Evolutionary conservation across 2,113 vertebrate species (phyloP), one percentile per base, ranked within the genome.

Genomic region (Cygnus atratus): DNA sequence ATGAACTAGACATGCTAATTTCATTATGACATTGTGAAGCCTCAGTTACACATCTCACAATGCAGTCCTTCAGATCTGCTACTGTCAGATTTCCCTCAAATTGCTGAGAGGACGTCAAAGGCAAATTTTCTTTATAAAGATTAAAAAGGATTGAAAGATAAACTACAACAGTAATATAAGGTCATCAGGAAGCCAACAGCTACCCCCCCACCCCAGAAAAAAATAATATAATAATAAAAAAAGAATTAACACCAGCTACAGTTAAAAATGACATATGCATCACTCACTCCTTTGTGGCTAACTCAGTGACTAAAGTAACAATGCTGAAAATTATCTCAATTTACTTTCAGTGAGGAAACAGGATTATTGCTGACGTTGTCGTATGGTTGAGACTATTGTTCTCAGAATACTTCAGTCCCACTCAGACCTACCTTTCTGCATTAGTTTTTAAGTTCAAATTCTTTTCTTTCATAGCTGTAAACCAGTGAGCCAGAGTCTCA

Each of bases 81-180:
- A 5, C 28, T 39, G 28, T 26, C 71, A 93, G n/a, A 76, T 54
- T 52, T 70, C 33, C 52, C 84, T 62, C 70, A 71, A 85, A 83
- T 48, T 76, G 24, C 25, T 2, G 6, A 54, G 22, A 57, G 37
- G 58, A 79, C 3, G 37, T 20, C 50, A 57, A 59, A 87, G 29
- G 14, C 28, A 82, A 65, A 13, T 72, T 52, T 43, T 19, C 6
- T 72, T 37, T 31, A 50, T 11, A 68, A 52, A 75, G 26, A 17
- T 65, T 57, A 54, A 65, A 61, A 0, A 1, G 9, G 14, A 67
- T 12, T 0, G 0, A 55, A 65, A 58, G n/a, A 48, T 52, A 52
- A 26, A 46, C 39, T 70, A 28, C 13, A 65, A 61, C 33, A 59
- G 2, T 50, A 28, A 28, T 73, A 28, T 73, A 79, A 55, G 4